Evolutionary conservation across 2,888 invertebrate genomes (phyloP), one percentile per base, ranked within the genome.

Genomic region (Eupithecia dodoneata): DNA sequence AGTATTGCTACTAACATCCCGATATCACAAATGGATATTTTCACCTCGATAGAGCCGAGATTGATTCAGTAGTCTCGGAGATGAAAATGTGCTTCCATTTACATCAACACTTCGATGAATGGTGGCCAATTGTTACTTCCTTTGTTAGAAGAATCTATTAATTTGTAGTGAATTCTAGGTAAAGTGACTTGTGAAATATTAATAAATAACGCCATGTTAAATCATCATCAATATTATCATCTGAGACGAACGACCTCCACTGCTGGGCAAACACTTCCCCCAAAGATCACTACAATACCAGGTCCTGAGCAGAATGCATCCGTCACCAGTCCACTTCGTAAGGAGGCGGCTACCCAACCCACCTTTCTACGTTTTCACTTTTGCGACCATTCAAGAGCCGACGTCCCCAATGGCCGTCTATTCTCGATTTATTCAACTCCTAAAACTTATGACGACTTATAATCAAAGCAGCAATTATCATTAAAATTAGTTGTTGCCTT

Each of bases 61-160:
- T 77, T 77, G 77, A 77, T 74, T 77, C 63, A 52, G 49, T 74
- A 72, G 63, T 74, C 72, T 74, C 63, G n/a, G 73, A 76, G 59
- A 76, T 76, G 65, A 73, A 45, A 67, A 74, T 63, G 74, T 59
- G 52, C 71, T 70, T 44, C 44, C 74, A 72, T 77, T 74, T 67
- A 74, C 72, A 74, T 41, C 30, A 72, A 72, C 74, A 74, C 77
- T 52, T 69, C 65, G 44, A 7, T 67, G 71, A n/a, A 55, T 18
- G 52, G 42, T 4, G 13, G 74, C 44, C 13, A 18, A 73, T 73
- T 66, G 47, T 66, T 49, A 47, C 12, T 49, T 67, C 18, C 69
- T 76, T 72, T 76, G 72, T 72, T 12, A 12, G 18, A n/a, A 42
- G 41, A 42, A 42, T 12, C 12, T 70, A 47, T 73, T 65, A 30